These are phyloP conservation scores for Neodiprion virginianus DNA, from an alignment of 1,140 invertebrate genomes.

Conservation along the genomic window DNA sequence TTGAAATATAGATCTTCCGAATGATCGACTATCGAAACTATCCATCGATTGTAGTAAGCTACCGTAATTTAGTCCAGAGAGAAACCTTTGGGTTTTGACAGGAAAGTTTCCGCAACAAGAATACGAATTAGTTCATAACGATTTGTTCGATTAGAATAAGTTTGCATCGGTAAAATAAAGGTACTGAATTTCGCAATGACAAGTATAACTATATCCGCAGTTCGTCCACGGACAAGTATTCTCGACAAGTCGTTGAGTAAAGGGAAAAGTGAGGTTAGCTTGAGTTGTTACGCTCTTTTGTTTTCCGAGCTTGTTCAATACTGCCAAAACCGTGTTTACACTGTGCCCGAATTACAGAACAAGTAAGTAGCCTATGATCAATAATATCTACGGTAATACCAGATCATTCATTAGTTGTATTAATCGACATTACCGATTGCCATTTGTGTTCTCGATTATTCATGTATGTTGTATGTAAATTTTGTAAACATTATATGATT, in stretches of 20 bases:
- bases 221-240: constrained; percentile 79
- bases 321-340: constrained; percentile 94
- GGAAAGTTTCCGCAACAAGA: no score
- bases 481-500: no score
- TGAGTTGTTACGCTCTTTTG: constrained; percentile 93
- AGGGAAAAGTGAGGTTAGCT: constrained; percentile 89
- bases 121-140: no score
- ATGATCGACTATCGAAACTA: no score
- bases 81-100: no score
- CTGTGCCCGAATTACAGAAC: constrained; percentile 92
- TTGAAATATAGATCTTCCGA: no score
- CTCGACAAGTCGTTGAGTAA: constrained; percentile 91
- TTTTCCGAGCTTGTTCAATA: constrained; percentile 99
- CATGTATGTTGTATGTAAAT: no score
- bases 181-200: constrained; percentile 40
- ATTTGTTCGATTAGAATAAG: neutral
- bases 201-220: constrained; percentile 58
- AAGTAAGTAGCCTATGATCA: constrained; percentile 69
- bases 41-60: no score
- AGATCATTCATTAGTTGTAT: no score
- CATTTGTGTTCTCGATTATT: no score
- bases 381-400: neutral
- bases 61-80: no score
- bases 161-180: neutral
- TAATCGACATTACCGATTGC: no score